Evolutionary conservation across 2,797 vertebrate species (phyloP).

Genomic region (Natrix natrix): DNA sequence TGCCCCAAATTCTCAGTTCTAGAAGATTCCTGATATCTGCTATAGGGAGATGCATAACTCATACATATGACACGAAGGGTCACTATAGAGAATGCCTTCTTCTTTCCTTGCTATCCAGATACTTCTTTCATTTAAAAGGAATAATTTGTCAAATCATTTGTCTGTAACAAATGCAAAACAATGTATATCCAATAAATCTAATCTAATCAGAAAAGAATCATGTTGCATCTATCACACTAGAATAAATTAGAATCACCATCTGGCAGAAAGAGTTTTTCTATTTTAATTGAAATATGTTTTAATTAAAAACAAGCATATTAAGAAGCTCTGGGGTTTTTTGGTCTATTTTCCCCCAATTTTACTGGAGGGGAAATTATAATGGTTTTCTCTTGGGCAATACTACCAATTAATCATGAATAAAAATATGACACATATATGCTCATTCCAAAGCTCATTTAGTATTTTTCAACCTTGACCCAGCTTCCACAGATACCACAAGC

Average conservation of each 20-base stretch:
- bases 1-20: background rate
- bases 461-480: background rate
- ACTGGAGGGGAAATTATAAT: constrained; percentile 15
- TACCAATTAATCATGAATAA: constrained; percentile 22
- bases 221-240: constrained; percentile 51
- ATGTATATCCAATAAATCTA: constrained; percentile 36
- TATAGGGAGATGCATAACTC: background rate
- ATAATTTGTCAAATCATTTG: constrained; percentile 35
- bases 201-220: constrained; percentile 50
- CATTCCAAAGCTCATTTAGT: background rate
- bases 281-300: constrained; percentile 67
- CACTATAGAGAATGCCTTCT: background rate
- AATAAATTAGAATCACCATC: constrained; percentile 72
- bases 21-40: background rate
- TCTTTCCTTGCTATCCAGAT: background rate
- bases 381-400: constrained; percentile 30
- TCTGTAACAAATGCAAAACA: constrained; percentile 40
- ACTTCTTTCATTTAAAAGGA: constrained; percentile 5
- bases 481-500: background rate
- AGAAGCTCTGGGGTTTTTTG: constrained; percentile 58
- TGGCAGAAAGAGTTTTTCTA: constrained; percentile 60
- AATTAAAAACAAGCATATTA: constrained; percentile 67
- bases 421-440: background rate
- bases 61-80: background rate
- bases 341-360: constrained; percentile 29